These are phyloP conservation scores for Drosophila athabasca DNA, from an alignment of 1,140 invertebrate genomes.

Conservation along the genomic window DNA sequence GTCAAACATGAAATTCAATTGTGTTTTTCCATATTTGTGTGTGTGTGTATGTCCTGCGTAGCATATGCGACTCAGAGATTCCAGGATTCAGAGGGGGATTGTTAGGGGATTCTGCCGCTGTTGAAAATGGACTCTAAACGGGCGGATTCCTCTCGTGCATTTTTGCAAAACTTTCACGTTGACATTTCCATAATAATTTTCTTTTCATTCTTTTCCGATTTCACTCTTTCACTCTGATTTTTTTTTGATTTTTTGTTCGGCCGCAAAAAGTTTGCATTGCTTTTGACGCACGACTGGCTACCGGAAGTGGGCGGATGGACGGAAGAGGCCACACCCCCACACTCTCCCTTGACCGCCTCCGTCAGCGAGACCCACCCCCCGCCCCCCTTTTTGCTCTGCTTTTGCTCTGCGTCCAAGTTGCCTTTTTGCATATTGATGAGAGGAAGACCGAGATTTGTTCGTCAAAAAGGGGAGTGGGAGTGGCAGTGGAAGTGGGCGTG, in stretches of 20 bases:
- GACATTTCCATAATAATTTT: conserved; percentile 82
- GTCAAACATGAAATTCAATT: conserved; percentile 80
- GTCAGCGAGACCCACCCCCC: not conserved
- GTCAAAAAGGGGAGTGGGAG: not conserved
- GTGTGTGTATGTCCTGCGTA: conserved; percentile 13
- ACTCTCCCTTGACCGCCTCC: conserved; percentile 22
- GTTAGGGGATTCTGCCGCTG: too few relatives aligned
- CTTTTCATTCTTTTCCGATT: conserved; percentile 48
- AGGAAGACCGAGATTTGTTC: conserved; percentile 1
- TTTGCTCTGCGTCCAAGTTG: conserved; percentile 10
- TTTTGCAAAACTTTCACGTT: conserved; percentile 79
- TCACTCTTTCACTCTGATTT: conserved; percentile 1
- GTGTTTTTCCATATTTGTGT: conserved; percentile 32
- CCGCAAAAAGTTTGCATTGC: conserved; percentile 73
- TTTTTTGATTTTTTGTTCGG: conserved; percentile 25
- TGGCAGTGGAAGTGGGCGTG: not conserved
- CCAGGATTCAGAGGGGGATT: too few relatives aligned
- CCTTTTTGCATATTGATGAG: conserved; percentile 79
- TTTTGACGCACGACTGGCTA: conserved; percentile 75
- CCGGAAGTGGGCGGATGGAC: conserved; percentile 33
- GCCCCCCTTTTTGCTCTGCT: conserved; percentile 18
- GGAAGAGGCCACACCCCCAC: not conserved
- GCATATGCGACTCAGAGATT: conserved; percentile 47
- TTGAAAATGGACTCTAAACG: conserved; percentile 11
- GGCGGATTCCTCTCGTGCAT: conserved; percentile 46